These are phyloP conservation scores for Chiridota heheva DNA, from an alignment of 35 echinoderm and acorn worm species.

Conservation along the genomic window DNA sequence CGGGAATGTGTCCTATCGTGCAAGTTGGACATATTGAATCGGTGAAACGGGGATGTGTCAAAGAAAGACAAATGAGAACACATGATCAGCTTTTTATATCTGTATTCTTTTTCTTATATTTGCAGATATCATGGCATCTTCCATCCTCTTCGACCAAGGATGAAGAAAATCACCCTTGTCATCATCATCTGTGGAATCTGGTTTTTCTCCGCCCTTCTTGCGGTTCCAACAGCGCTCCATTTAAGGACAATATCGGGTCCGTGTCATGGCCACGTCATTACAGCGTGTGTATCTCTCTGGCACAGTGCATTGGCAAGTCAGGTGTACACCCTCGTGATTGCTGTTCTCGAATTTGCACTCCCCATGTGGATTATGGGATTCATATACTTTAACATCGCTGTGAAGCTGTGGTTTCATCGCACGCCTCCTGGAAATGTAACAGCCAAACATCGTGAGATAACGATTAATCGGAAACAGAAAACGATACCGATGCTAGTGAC, in stretches of 20 bases:
- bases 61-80: too few relatives aligned
- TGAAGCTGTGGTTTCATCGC: constrained; percentile 88
- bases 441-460: constrained; percentile 76
- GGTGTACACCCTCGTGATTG: constrained; percentile 61
- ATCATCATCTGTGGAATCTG: constrained; percentile 68
- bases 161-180: constrained; percentile 74
- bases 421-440: constrained; percentile 81
- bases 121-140: constrained; percentile 96
- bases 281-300: constrained; percentile 64
- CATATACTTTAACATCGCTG: constrained; percentile 85
- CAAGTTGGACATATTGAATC: too few relatives aligned
- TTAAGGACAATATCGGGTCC: background rate
- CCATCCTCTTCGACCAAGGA: constrained; percentile 83
- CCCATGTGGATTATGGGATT: constrained; percentile 88
- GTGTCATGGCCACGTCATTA: constrained; percentile 40
- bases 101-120: constrained; percentile 9
- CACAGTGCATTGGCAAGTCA: constrained; percentile 23
- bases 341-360: constrained; percentile 70
- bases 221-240: constrained; percentile 72
- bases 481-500: constrained; percentile 96
- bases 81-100: background rate
- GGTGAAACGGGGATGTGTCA: too few relatives aligned
- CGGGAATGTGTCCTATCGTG: too few relatives aligned
- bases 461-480: constrained; percentile 81
- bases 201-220: constrained; percentile 68